A percentile compares a stretch with the other conserved stretches of the same genome.
Conservation (phyloP, 2,113 vertebrate genomes). For the Riparia riparia region DNA sequence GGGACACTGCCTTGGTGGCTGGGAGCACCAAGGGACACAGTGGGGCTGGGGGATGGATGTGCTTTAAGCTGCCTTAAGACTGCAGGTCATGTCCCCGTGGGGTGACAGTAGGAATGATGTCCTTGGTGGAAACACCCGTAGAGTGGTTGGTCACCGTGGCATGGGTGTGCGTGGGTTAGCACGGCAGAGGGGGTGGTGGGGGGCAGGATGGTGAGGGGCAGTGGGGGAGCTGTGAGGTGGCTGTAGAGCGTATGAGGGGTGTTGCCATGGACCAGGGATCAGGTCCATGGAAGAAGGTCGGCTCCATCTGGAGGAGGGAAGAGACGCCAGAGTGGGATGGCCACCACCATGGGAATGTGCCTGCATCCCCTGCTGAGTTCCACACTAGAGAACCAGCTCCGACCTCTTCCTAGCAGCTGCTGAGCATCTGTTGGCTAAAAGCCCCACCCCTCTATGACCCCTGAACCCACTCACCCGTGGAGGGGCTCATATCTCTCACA, state of each 20-base stretch:
- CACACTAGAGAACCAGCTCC: not conserved
- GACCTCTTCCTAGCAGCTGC: not conserved
- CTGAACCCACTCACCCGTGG: not conserved
- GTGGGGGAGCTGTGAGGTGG: not conserved
- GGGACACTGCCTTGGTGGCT: not conserved
- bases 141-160: not conserved
- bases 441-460: not conserved
- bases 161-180: not conserved
- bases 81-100: not conserved
- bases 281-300: not conserved
- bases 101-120: not conserved
- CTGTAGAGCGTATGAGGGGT: rapidly evolving
- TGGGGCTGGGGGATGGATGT: not conserved
- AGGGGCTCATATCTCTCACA: not conserved
- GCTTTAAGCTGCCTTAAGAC: constrained; percentile 32
- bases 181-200: not conserved
- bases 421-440: not conserved
- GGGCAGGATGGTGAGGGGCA: not conserved
- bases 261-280: not conserved
- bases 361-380: not conserved
- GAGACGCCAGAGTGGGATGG: not conserved
- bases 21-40: not conserved
- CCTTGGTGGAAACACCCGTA: not conserved
- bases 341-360: not conserved
- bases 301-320: not conserved